Percentiles rank a stretch among this genome's conserved stretches.
Evolutionary conservation across 2,888 invertebrate genomes (phyloP).

Genomic region (Alitta virens): DNA sequence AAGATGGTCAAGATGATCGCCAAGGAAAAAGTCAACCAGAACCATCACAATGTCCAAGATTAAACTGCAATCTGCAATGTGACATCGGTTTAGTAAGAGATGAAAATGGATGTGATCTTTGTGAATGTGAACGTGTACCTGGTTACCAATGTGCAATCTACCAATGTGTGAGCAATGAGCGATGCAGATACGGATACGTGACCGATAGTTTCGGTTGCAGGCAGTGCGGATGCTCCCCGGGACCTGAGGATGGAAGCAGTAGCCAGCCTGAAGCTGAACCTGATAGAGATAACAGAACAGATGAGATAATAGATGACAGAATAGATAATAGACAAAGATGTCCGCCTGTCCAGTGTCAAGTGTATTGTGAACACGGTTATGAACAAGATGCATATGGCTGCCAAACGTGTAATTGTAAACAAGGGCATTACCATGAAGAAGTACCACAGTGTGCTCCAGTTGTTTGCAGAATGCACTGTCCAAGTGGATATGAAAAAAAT

Average conservation of each 20-base stretch:
- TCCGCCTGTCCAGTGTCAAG: background rate
- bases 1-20: too few relatives aligned
- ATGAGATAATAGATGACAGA: too few relatives aligned
- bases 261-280: background rate
- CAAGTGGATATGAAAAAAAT: background rate
- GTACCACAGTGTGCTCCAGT: background rate
- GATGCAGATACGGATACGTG: slow-evolving; percentile 1
- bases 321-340: background rate
- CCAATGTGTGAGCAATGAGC: background rate
- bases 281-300: background rate
- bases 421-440: background rate
- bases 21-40: too few relatives aligned
- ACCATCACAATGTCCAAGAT: too few relatives aligned
- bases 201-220: slow-evolving; percentile 1
- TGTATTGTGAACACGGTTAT: slow-evolving; percentile 3
- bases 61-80: background rate
- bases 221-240: background rate
- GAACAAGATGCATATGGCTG: slow-evolving; percentile 2
- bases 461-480: slow-evolving; percentile 6
- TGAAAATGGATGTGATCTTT: slow-evolving; percentile 6
- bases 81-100: background rate
- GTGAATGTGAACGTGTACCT: background rate
- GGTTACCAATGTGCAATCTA: too few relatives aligned
- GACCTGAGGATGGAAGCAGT: background rate
- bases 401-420: slow-evolving; percentile 7